Percentiles rank a stretch among this genome's conserved stretches.
Conservation (phyloP, 1,140 invertebrate genomes). For the Aethina tumida region DNA sequence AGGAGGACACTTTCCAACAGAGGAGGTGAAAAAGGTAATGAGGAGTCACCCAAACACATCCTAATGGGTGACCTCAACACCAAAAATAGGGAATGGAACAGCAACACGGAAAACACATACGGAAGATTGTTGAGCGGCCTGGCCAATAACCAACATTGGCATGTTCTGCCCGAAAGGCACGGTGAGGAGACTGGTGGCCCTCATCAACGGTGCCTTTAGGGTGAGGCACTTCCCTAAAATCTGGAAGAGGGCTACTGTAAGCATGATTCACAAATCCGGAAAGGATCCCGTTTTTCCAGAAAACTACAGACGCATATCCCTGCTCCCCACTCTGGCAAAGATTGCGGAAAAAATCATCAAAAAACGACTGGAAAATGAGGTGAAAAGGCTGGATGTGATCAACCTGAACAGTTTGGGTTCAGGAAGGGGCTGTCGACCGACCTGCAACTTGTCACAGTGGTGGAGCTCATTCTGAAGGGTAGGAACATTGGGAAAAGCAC, state of each 20-base stretch:
- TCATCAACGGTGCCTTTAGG: slow-evolving; percentile 22
- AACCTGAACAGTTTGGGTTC: no score
- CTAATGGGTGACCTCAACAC: no score
- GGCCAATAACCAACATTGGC: slow-evolving; percentile 12
- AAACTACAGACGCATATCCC: slow-evolving; percentile 30
- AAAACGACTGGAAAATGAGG: slow-evolving; percentile 1
- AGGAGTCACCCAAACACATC: no score
- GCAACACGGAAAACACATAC: no score
- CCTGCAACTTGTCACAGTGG: no score
- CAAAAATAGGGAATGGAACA: no score
- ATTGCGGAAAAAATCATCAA: slow-evolving; percentile 26
- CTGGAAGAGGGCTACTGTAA: slow-evolving; percentile 26
- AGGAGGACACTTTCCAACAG: no score
- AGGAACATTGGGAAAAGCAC: no score
- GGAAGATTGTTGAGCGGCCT: no score
- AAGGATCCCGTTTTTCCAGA: slow-evolving; percentile 19
- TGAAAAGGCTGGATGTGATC: not conserved
- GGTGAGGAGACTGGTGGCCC: slow-evolving; percentile 11
- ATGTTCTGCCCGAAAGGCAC: slow-evolving; percentile 19
- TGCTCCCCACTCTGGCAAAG: slow-evolving; percentile 25
- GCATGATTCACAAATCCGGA: slow-evolving; percentile 26
- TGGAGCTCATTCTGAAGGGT: no score
- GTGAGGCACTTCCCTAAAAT: slow-evolving; percentile 18
- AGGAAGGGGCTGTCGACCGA: no score
- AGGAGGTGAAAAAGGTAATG: no score